Conservation (phyloP, 1,140 invertebrate genomes). For the Bombus polaris region DNA sequence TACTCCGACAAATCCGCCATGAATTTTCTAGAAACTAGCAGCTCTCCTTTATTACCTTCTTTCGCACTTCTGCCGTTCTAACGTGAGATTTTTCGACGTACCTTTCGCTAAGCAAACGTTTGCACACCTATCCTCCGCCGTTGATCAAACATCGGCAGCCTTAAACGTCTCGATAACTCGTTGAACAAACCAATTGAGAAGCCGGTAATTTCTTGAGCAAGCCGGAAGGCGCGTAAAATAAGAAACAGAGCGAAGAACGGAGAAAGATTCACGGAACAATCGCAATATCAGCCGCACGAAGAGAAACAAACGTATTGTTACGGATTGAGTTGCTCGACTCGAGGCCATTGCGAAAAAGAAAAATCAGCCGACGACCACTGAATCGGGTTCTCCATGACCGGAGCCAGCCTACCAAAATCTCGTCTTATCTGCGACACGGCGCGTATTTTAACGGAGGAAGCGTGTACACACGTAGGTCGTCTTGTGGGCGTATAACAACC, state of each 20-base stretch:
- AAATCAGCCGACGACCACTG: background rate
- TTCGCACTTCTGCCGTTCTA: background rate
- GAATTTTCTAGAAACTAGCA: background rate
- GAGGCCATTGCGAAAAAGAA: background rate
- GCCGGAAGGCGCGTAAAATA: background rate
- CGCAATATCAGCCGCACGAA: rapidly evolving
- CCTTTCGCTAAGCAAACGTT: conserved; percentile 15
- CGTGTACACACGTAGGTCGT: conserved; percentile 32
- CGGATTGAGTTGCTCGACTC: background rate
- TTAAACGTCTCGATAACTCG: background rate
- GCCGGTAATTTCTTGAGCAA: background rate
- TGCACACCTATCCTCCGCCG: background rate
- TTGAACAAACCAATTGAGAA: background rate
- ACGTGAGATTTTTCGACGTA: background rate
- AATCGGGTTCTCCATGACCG: background rate
- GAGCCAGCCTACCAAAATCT: conserved; percentile 13
- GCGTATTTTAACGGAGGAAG: conserved; percentile 52
- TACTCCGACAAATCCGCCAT: background rate
- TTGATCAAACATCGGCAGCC: conserved; percentile 7
- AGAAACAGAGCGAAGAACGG: background rate
- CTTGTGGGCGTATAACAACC: conserved; percentile 45
- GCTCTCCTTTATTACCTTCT: background rate
- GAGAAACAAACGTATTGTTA: rapidly evolving
- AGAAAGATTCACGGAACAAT: background rate
- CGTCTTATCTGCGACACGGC: conserved; percentile 35